phyloP scores from a whole-genome alignment of 23 tunicate genomes.

The Halocynthia roretzi region DNA sequence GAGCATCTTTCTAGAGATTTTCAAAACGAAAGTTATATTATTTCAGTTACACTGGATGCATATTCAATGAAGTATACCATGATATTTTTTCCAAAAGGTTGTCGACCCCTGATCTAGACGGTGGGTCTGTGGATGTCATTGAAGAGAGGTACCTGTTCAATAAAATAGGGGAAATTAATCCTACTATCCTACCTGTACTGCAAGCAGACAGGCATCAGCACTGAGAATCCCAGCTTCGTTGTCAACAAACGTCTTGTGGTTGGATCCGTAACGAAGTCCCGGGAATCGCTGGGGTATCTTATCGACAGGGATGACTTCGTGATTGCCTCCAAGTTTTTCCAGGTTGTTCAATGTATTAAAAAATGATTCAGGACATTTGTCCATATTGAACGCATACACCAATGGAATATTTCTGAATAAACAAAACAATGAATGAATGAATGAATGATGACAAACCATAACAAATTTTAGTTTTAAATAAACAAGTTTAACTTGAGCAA shows the following conservation, averaged over 20 bases:
- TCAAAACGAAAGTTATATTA: no score
- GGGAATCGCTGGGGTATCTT: constrained; percentile 34
- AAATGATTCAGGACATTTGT: background rate
- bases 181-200: constrained; percentile 35
- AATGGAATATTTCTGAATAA: constrained; percentile 50
- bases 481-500: constrained; percentile 32
- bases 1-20: no score
- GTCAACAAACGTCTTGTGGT: constrained; percentile 41
- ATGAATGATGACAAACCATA: background rate
- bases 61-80: no score
- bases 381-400: constrained; percentile 24
- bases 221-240: constrained; percentile 40
- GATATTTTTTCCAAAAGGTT: no score
- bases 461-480: background rate
- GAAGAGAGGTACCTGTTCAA: no score
- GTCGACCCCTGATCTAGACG: no score
- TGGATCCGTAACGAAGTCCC: constrained; percentile 29
- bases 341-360: constrained; percentile 8
- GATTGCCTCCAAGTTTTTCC: constrained; percentile 12
- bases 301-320: constrained; percentile 15
- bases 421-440: background rate
- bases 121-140: no score
- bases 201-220: constrained; percentile 53
- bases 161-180: no score
- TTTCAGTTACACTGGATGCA: no score